Evolutionary conservation across 2,888 invertebrate species (phyloP).

Genomic region (Drosophila affinis): DNA sequence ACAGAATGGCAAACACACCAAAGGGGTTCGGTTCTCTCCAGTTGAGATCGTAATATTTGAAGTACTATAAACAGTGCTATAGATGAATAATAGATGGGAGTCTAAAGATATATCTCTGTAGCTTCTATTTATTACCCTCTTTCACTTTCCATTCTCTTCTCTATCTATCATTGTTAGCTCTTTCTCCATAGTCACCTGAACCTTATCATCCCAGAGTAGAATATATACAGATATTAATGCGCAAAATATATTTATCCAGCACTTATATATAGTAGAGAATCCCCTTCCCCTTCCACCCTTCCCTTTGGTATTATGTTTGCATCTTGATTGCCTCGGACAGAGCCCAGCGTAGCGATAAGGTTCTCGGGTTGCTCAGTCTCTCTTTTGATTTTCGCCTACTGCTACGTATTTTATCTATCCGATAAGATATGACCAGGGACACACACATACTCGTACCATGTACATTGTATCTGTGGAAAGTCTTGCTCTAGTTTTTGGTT

Average conservation of each 20-base stretch:
- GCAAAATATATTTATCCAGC: conserved; percentile 42
- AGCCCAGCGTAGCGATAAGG: conserved; percentile 20
- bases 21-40: conserved; percentile 20
- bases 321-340: conserved; percentile 28
- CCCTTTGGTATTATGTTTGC: conserved; percentile 43
- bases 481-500: conserved; percentile 32
- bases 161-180: neutral
- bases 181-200: conserved; percentile 1
- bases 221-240: conserved; percentile 24
- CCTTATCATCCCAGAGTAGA: neutral
- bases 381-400: conserved; percentile 21
- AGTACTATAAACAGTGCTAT: neutral
- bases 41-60: conserved; percentile 5
- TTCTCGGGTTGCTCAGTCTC: neutral
- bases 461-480: conserved; percentile 18
- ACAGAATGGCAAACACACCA: conserved; percentile 21
- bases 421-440: conserved; percentile 39
- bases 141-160: neutral
- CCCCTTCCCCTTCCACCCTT: conserved; percentile 28
- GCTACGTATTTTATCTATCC: conserved; percentile 22
- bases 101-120: neutral
- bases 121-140: neutral
- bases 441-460: neutral
- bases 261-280: neutral
- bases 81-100: neutral